Conservation (phyloP, 1,140 invertebrate genomes). For the Lasaia peninsularis region DNA sequence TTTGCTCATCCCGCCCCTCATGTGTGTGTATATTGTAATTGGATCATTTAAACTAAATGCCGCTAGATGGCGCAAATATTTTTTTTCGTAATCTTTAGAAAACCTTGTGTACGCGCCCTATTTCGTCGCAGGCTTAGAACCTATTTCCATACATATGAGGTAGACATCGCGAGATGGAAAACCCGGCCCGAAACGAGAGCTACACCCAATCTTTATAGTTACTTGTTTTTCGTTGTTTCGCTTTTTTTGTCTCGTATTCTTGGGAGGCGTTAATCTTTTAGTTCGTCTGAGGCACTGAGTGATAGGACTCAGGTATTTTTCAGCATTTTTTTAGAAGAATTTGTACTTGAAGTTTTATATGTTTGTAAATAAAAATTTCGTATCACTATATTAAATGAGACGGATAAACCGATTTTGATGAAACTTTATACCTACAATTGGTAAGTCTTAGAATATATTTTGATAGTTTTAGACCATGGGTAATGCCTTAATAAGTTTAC, state of each 20-base stretch:
- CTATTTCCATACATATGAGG: constrained; percentile 52
- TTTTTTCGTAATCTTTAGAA: neutral
- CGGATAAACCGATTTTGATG: no score
- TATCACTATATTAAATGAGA: no score
- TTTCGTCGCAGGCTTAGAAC: constrained; percentile 34
- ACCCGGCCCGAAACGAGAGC: constrained; percentile 22
- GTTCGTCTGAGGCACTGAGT: neutral
- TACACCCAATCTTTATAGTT: constrained; percentile 33
- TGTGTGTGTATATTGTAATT: no score
- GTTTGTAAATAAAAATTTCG: no score
- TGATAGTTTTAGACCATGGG: no score
- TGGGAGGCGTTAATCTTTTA: neutral
- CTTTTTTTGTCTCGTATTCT: constrained; percentile 8
- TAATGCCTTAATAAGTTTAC: no score
- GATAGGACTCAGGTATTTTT: neutral
- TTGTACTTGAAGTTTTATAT: no score
- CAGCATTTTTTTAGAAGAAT: neutral
- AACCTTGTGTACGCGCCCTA: constrained; percentile 24
- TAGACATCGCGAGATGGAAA: constrained; percentile 32
- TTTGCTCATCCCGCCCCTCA: no score
- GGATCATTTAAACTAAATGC: no score
- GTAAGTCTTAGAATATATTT: no score
- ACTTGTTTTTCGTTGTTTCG: constrained; percentile 22
- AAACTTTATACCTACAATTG: no score
- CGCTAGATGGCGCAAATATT: no score